These are phyloP conservation scores for Scyliorhinus canicula DNA, from an alignment of 2,797 vertebrate genomes.

Conservation along the genomic window DNA sequence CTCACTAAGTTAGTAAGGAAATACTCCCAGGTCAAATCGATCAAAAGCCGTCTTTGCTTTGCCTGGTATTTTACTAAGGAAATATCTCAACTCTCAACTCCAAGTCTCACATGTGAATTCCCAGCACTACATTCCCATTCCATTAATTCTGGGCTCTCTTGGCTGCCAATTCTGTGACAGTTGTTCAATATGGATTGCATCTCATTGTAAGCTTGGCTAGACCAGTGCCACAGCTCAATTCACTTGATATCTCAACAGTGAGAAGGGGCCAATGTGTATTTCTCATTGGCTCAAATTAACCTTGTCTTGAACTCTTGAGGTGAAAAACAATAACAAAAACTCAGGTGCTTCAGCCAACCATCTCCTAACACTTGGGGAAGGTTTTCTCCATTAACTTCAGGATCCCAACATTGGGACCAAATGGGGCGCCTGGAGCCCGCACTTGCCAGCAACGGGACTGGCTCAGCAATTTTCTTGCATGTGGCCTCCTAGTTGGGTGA, in stretches of 20 bases:
- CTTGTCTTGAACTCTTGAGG: background rate
- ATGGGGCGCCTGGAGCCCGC: background rate
- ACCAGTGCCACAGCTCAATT: background rate
- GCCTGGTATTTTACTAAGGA: background rate
- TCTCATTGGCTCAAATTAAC: background rate
- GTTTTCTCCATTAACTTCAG: no score
- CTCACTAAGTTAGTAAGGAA: background rate
- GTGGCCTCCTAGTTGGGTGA: no score
- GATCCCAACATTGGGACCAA: background rate
- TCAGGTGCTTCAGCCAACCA: background rate
- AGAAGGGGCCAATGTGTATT: background rate
- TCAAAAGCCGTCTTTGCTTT: background rate
- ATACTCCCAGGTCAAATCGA: background rate
- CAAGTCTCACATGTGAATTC: background rate
- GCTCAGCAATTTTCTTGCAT: no score
- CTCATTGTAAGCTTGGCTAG: background rate
- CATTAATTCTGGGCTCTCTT: background rate
- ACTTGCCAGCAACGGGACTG: background rate
- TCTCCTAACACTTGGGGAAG: background rate
- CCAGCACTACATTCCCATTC: background rate
- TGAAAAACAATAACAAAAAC: background rate
- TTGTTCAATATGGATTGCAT: background rate
- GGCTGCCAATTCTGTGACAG: slow-evolving; percentile 21
- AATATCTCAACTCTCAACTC: background rate
- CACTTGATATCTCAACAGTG: background rate